These are phyloP conservation scores for Melinopterus prodromus DNA, from an alignment of 2,888 invertebrate species.

Conservation along the genomic window DNA sequence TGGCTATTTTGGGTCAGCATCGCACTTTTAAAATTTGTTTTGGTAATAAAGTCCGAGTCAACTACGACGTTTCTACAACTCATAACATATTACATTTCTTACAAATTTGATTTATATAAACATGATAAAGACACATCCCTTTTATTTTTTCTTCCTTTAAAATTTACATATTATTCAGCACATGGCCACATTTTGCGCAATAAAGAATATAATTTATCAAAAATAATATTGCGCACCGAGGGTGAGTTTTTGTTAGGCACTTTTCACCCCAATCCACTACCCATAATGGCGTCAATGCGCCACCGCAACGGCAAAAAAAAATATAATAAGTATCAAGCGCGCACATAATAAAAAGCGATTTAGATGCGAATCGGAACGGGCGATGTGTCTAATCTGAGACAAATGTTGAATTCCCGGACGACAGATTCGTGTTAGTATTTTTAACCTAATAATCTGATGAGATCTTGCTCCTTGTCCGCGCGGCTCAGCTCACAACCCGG, in stretches of 20 bases:
- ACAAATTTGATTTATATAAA: too few relatives aligned
- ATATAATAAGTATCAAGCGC: conserved; percentile 26
- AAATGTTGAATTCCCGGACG: conserved; percentile 54
- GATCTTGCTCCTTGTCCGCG: conserved; percentile 59
- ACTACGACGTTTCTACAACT: too few relatives aligned
- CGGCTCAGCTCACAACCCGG: conserved; percentile 61
- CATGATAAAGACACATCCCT: too few relatives aligned
- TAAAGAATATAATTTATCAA: neutral
- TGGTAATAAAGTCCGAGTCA: too few relatives aligned
- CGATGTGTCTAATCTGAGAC: conserved; percentile 51
- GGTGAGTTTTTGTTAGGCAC: conserved; percentile 7
- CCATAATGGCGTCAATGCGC: conserved; percentile 19
- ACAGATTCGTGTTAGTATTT: conserved; percentile 56
- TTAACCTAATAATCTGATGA: conserved; percentile 60
- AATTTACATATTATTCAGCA: neutral
- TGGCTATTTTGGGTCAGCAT: too few relatives aligned
- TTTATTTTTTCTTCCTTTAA: too few relatives aligned
- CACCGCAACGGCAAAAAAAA: conserved; percentile 20
- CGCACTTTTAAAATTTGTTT: too few relatives aligned
- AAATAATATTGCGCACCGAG: neutral
- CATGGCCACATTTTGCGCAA: neutral
- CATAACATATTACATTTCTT: too few relatives aligned
- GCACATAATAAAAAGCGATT: conserved; percentile 43
- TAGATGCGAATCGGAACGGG: conserved; percentile 41
- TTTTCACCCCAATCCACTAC: conserved; percentile 19